phyloP scores from a whole-genome alignment of 2,113 vertebrate species.

The Calypte anna region DNA sequence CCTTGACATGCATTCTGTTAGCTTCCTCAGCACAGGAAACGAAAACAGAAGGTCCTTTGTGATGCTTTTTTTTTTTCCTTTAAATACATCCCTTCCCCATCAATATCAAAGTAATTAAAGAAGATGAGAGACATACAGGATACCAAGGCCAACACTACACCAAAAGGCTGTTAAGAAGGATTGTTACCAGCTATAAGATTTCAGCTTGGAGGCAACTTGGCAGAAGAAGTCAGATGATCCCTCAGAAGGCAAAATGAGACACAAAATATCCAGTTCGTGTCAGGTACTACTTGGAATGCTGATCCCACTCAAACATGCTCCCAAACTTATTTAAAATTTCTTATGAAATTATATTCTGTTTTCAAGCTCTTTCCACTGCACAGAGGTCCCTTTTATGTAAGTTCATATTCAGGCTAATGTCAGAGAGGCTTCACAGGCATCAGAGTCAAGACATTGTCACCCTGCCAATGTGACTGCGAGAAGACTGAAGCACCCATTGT shows the following conservation, averaged over 20 bases:
- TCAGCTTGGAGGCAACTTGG: not conserved
- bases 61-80: not conserved
- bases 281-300: not conserved
- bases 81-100: not conserved
- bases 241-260: not conserved
- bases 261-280: not conserved
- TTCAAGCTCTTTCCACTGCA: slow-evolving; percentile 7
- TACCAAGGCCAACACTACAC: too few species aligned
- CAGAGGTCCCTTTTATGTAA: not conserved
- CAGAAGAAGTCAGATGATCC: not conserved
- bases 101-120: too few species aligned
- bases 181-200: not conserved
- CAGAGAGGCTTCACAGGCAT: not conserved
- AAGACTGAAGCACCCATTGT: not conserved
- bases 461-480: not conserved
- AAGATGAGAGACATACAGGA: too few species aligned
- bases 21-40: not conserved
- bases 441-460: not conserved
- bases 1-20: not conserved
- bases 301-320: not conserved
- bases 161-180: not conserved
- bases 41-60: not conserved
- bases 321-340: slow-evolving; percentile 9
- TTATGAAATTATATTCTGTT: not conserved
- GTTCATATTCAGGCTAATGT: not conserved